phyloP scores from a whole-genome alignment of 2,113 vertebrate genomes.

The Phodopus roborovskii region DNA sequence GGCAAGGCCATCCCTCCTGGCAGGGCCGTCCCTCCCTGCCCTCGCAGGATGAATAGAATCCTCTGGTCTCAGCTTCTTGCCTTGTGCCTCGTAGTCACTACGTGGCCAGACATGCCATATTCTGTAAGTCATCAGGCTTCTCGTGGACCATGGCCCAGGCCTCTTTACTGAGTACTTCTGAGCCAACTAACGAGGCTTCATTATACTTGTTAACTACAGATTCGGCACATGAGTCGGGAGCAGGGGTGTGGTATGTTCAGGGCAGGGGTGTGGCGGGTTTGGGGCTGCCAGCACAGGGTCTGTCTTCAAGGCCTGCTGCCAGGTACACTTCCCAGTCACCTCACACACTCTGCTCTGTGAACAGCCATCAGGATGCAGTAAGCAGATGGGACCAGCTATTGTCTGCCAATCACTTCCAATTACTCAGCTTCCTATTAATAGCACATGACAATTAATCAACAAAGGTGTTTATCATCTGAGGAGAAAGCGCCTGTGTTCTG shows the following conservation, averaged over 20 bases:
- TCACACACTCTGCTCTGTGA: slow-evolving; percentile 27
- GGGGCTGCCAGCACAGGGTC: slow-evolving; percentile 16
- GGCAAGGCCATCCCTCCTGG: neutral
- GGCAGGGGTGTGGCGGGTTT: neutral
- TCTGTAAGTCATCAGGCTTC: slow-evolving; percentile 29
- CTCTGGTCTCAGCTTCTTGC: neutral
- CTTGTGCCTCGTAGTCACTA: slow-evolving; percentile 57
- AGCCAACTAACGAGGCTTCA: slow-evolving; percentile 59
- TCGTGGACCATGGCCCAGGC: slow-evolving; percentile 71
- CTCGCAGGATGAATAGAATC: neutral
- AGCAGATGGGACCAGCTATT: slow-evolving; percentile 45
- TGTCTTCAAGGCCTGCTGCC: rapidly evolving
- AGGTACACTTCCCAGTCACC: neutral
- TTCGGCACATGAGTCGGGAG: neutral
- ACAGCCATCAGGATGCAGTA: neutral
- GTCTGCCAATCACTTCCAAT: slow-evolving; percentile 56
- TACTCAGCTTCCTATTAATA: slow-evolving; percentile 52
- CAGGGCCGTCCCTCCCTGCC: neutral
- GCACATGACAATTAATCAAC: slow-evolving; percentile 59
- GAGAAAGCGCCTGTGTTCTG: slow-evolving; percentile 43
- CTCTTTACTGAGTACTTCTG: slow-evolving; percentile 68
- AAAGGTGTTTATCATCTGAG: slow-evolving; percentile 69
- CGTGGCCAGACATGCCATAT: neutral
- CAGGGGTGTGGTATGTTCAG: neutral
- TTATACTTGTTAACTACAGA: slow-evolving; percentile 17